phyloP scores from a whole-genome alignment of 2,888 invertebrate genomes.

The Drosophila macrothrix region DNA sequence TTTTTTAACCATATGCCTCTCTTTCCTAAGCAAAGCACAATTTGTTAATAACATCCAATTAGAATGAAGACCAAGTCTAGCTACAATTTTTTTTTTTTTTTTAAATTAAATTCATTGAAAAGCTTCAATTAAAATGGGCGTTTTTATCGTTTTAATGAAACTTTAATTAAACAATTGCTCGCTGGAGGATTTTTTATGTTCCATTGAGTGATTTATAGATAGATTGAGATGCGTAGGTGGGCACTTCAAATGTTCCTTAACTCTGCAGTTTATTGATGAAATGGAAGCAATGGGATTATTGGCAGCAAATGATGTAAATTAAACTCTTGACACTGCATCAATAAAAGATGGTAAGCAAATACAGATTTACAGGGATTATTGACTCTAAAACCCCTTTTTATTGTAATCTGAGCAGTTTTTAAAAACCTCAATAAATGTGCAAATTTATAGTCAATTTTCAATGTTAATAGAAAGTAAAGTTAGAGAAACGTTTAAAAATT shows the following conservation, averaged over 20 bases:
- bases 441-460: background rate
- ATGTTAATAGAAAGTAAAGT: background rate
- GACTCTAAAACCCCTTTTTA: background rate
- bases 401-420: background rate
- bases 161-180: constrained; percentile 63
- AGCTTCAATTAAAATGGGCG: constrained; percentile 23
- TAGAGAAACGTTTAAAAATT: background rate
- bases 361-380: background rate
- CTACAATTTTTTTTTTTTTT: background rate
- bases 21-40: background rate
- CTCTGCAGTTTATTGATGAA: background rate
- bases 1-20: background rate
- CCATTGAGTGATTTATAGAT: constrained; percentile 39
- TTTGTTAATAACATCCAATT: constrained; percentile 1
- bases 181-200: constrained; percentile 22
- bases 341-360: background rate
- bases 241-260: background rate
- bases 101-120: constrained; percentile 27
- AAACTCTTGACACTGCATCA: background rate
- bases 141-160: constrained; percentile 53
- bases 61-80: background rate
- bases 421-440: background rate
- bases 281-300: background rate
- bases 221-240: constrained; percentile 2
- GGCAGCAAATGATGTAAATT: background rate